Evolutionary conservation across 2,113 vertebrate genomes (phyloP).

Genomic region (Paedocypris sp.): DNA sequence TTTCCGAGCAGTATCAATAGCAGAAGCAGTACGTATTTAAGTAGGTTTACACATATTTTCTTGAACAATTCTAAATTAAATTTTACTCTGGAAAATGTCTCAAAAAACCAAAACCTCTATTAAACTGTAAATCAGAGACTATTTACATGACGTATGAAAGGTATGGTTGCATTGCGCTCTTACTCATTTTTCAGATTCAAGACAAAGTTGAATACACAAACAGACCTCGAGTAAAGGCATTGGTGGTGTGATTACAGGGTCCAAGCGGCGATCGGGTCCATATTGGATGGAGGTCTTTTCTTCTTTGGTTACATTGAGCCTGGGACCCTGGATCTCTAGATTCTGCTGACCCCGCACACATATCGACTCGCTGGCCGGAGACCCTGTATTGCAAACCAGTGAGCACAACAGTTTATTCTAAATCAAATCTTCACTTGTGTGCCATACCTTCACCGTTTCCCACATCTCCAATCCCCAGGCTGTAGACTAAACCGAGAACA

Average conservation of each 20-base stretch:
- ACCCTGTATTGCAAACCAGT: constrained; percentile 32
- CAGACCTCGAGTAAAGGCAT: constrained; percentile 93
- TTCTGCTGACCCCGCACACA: constrained; percentile 83
- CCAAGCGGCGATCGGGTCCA: constrained; percentile 80
- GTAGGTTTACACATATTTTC: too few relatives aligned
- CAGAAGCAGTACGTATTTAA: too few relatives aligned
- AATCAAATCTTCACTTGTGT: background rate
- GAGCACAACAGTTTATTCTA: background rate
- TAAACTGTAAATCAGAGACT: too few relatives aligned
- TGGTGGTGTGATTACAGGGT: constrained; percentile 81
- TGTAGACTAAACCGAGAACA: constrained; percentile 86
- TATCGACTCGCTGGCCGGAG: constrained; percentile 64
- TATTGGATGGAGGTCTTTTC: constrained; percentile 87
- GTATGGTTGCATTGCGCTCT: background rate
- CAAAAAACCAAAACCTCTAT: too few relatives aligned
- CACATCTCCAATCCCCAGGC: constrained; percentile 73
- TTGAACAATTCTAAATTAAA: too few relatives aligned
- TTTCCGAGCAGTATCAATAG: too few relatives aligned
- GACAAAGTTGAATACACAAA: background rate
- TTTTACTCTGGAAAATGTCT: too few relatives aligned
- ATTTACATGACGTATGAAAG: too few relatives aligned
- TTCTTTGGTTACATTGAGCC: constrained; percentile 92
- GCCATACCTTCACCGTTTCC: constrained; percentile 64
- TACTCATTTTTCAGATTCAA: background rate
- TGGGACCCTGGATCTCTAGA: constrained; percentile 86